Evolutionary conservation across 1,140 invertebrate species (phyloP).

Genomic region (Cydia fagiglandana): DNA sequence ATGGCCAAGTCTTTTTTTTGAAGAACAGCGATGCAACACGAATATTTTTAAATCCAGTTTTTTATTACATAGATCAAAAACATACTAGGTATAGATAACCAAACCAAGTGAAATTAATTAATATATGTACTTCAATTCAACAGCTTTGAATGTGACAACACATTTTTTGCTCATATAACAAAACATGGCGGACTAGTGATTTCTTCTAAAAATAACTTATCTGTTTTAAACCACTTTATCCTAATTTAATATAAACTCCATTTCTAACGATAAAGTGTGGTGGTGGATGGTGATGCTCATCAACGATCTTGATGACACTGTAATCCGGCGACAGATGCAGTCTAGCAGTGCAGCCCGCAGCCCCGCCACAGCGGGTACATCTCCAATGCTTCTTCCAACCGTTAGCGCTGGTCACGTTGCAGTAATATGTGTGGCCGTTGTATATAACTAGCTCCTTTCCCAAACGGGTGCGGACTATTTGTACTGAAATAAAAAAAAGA

Average conservation of each 20-base stretch:
- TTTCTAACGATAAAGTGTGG: background rate
- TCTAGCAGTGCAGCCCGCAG: background rate
- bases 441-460: constrained; percentile 38
- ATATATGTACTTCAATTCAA: no score
- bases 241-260: background rate
- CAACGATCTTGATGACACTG: background rate
- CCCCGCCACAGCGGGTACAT: background rate
- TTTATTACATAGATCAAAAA: no score
- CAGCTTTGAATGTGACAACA: no score
- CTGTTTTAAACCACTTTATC: background rate
- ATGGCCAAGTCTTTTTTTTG: no score
- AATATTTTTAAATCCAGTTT: no score
- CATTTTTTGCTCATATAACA: no score
- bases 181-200: no score
- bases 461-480: constrained; percentile 6
- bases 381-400: background rate
- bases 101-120: no score
- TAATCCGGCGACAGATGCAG: background rate
- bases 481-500: constrained; percentile 28
- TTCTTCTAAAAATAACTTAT: no score
- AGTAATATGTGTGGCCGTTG: constrained; percentile 39
- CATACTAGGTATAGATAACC: no score
- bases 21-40: no score
- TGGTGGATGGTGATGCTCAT: background rate
- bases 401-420: background rate